These are phyloP conservation scores for Pogoniulus pusillus DNA, from an alignment of 2,797 vertebrate species.

Conservation along the genomic window DNA sequence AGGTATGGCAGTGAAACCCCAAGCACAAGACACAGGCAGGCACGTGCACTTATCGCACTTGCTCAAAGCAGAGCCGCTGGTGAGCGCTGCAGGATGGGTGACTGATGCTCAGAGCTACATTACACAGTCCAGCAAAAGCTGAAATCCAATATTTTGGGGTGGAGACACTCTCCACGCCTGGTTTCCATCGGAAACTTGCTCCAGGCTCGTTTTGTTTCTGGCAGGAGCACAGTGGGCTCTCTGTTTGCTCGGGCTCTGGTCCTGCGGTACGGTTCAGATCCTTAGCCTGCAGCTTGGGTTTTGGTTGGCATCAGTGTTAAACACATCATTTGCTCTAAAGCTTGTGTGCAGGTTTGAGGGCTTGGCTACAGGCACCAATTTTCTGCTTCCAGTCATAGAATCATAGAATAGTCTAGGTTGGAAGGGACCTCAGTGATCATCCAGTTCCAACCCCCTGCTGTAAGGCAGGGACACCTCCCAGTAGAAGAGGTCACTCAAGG, in stretches of 20 bases:
- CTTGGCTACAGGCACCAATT: background rate
- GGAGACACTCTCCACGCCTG: background rate
- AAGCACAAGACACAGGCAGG: accelerated
- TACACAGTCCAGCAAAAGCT: background rate
- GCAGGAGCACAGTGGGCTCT: background rate
- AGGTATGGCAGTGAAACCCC: background rate
- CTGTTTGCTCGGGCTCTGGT: background rate
- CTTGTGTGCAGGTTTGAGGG: background rate
- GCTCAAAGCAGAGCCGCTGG: background rate
- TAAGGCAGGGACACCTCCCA: too few relatives aligned
- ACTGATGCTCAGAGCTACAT: background rate
- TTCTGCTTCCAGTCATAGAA: background rate
- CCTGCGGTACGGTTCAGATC: accelerated
- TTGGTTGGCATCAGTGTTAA: background rate
- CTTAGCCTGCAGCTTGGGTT: background rate
- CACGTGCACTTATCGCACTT: accelerated
- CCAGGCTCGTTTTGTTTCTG: background rate
- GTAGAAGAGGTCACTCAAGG: too few relatives aligned
- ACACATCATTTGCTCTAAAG: background rate
- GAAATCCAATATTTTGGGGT: background rate
- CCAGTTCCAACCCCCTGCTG: too few relatives aligned
- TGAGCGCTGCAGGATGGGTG: accelerated
- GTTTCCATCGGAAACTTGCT: background rate
- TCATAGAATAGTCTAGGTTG: too few relatives aligned
- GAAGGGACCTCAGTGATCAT: too few relatives aligned